These are phyloP conservation scores for Lateolabrax maculatus DNA, from an alignment of 2,797 vertebrate genomes.

Conservation along the genomic window DNA sequence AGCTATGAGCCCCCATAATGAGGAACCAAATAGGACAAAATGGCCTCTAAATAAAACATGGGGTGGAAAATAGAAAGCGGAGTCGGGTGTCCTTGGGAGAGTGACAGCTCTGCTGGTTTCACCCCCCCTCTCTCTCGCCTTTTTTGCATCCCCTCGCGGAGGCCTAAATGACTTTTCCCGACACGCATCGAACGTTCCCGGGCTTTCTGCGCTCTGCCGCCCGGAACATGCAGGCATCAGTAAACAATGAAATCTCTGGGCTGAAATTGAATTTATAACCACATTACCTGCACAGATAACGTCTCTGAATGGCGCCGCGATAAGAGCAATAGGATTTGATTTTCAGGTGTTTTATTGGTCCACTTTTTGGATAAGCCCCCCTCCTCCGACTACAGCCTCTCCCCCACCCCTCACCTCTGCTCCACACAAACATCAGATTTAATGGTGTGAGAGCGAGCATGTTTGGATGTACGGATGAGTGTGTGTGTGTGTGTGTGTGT, in stretches of 20 bases:
- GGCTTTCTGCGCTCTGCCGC: conserved; percentile 76
- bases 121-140: conserved; percentile 39
- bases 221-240: conserved; percentile 86
- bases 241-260: conserved; percentile 94
- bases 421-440: conserved; percentile 67
- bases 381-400: conserved; percentile 33
- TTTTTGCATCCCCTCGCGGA: conserved; percentile 80
- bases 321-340: conserved; percentile 98
- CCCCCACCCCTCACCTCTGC: conserved; percentile 51
- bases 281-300: conserved; percentile 95
- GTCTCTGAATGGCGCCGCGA: conserved; percentile 93
- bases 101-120: conserved; percentile 72
- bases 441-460: conserved; percentile 46
- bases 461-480: conserved; percentile 50
- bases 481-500: conserved; percentile 27
- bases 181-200: conserved; percentile 83
- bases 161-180: conserved; percentile 86
- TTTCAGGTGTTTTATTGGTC: conserved; percentile 84
- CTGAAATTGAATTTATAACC: conserved; percentile 99
- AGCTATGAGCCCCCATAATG: conserved; percentile 75
- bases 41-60: conserved; percentile 89
- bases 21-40: conserved; percentile 82
- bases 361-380: conserved; percentile 77
- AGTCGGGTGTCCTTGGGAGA: conserved; percentile 82
- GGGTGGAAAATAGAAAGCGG: conserved; percentile 74